Conservation (phyloP, 1,140 invertebrate genomes). For the Drosophila bifasciata region DNA sequence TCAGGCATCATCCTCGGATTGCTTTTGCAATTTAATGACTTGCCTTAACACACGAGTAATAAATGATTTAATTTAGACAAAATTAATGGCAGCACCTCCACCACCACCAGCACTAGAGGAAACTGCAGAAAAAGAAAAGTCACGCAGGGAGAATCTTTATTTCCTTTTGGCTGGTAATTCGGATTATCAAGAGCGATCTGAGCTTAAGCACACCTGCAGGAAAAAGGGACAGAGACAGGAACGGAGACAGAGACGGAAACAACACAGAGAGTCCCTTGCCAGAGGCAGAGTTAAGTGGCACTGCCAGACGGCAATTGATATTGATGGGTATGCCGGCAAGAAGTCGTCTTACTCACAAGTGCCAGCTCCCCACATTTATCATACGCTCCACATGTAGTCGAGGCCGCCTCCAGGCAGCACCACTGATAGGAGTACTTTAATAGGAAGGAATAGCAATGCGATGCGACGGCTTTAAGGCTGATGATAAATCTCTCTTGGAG, state of each 20-base stretch:
- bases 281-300: conserved; percentile 33
- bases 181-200: conserved; percentile 61
- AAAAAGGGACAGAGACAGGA: not conserved
- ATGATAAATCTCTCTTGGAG: conserved; percentile 8
- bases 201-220: conserved; percentile 47
- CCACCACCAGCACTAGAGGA: not conserved
- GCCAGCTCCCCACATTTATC: conserved; percentile 55
- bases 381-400: conserved; percentile 58
- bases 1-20: not conserved
- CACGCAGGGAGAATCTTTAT: conserved; percentile 41
- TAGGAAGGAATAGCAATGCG: not conserved
- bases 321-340: conserved; percentile 59
- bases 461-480: conserved; percentile 5
- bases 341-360: conserved; percentile 40
- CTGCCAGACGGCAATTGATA: conserved; percentile 65
- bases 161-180: conserved; percentile 48
- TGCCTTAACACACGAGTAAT: conserved; percentile 26
- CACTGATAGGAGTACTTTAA: conserved; percentile 18
- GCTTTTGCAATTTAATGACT: conserved; percentile 17
- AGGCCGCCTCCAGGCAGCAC: not conserved
- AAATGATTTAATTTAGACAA: conserved; percentile 71
- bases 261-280: conserved; percentile 12
- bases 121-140: conserved; percentile 31
- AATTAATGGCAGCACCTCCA: conserved; percentile 53
- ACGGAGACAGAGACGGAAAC: too few relatives aligned